Evolutionary conservation across 2,888 invertebrate genomes (phyloP).

Genomic region (Alcis repandata): DNA sequence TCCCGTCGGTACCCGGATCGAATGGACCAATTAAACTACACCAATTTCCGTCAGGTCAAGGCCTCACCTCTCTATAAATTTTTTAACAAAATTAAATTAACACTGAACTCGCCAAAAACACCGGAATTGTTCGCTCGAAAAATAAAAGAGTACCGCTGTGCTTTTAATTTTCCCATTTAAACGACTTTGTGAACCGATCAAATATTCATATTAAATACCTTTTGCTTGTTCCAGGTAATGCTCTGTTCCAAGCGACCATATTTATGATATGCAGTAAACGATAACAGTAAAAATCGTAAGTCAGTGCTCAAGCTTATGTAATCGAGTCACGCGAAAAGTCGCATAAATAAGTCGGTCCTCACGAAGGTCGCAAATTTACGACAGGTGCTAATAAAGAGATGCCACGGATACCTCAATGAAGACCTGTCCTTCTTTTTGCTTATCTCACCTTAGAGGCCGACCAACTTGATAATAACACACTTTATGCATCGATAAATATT

Average conservation of each 20-base stretch:
- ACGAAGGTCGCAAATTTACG: slow-evolving; percentile 66
- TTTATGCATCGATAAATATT: slow-evolving; percentile 83
- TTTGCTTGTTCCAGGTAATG: slow-evolving; percentile 55
- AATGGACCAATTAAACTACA: slow-evolving; percentile 39
- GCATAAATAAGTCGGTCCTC: slow-evolving; percentile 37
- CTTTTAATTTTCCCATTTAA: slow-evolving; percentile 29
- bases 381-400: slow-evolving; percentile 71
- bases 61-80: slow-evolving; percentile 17
- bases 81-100: slow-evolving; percentile 28
- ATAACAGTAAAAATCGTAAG: slow-evolving; percentile 47
- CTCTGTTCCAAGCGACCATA: slow-evolving; percentile 39
- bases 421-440: slow-evolving; percentile 63
- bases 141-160: slow-evolving; percentile 22
- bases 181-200: slow-evolving; percentile 33
- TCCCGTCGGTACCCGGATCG: slow-evolving; percentile 50
- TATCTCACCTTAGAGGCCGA: slow-evolving; percentile 52
- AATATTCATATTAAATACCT: slow-evolving; percentile 41
- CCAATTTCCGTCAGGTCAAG: slow-evolving; percentile 36
- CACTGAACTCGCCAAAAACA: slow-evolving; percentile 16
- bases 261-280: slow-evolving; percentile 38
- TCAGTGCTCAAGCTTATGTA: slow-evolving; percentile 44
- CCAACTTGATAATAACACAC: slow-evolving; percentile 81
- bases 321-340: slow-evolving; percentile 47
- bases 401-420: slow-evolving; percentile 67
- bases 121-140: slow-evolving; percentile 16